These are phyloP conservation scores for Prietella phreatophila DNA, from an alignment of 2,113 vertebrate genomes.

Conservation along the genomic window DNA sequence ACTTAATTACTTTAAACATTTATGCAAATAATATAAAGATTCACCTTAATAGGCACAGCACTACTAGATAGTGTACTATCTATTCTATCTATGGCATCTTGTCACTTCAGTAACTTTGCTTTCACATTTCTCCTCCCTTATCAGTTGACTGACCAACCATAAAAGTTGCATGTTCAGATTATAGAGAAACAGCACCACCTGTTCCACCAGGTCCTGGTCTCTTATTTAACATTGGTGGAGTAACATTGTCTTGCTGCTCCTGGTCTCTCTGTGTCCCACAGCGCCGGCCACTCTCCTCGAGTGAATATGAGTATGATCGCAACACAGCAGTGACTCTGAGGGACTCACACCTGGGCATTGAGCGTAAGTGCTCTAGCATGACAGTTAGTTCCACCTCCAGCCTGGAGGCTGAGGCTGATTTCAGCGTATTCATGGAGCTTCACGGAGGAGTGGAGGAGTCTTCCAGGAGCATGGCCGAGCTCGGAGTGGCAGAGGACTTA, in stretches of 20 bases:
- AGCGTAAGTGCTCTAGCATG: conserved; percentile 95
- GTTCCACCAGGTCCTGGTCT: neutral
- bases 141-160: neutral
- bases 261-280: conserved; percentile 61
- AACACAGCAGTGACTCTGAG: conserved; percentile 77
- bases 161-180: neutral
- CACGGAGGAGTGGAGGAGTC: conserved; percentile 83
- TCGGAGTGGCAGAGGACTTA: conserved; percentile 77
- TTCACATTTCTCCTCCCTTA: neutral
- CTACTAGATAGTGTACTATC: neutral
- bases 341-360: conserved; percentile 87
- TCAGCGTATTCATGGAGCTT: conserved; percentile 87
- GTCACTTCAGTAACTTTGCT: neutral
- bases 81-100: neutral
- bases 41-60: neutral
- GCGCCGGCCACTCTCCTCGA: conserved; percentile 61
- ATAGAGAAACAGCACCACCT: neutral
- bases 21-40: neutral
- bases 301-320: conserved; percentile 86
- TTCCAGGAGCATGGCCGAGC: conserved; percentile 77
- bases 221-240: neutral
- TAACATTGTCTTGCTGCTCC: conserved; percentile 37
- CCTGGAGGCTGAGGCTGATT: conserved; percentile 93
- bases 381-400: conserved; percentile 94
- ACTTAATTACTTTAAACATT: neutral